A percentile compares a stretch with the other conserved stretches of the same genome.
phyloP scores from a whole-genome alignment of 2,888 invertebrate genomes.

The Chymomyza amoena region DNA sequence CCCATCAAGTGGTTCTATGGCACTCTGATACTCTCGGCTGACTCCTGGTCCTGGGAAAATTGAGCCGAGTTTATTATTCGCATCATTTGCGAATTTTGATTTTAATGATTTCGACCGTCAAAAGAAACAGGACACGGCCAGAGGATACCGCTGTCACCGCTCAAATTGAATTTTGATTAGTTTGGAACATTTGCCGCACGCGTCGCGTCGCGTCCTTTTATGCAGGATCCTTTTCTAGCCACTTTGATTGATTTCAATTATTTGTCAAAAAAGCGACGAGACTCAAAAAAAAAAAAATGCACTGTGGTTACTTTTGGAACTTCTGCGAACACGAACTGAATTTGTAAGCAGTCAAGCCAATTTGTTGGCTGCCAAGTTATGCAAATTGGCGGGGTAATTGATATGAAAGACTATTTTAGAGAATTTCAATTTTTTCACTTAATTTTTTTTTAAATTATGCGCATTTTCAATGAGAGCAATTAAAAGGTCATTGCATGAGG shows the following conservation, averaged over 20 bases:
- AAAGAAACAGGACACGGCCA: background rate
- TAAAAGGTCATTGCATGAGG: background rate
- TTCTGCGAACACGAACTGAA: constrained; percentile 8
- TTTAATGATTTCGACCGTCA: constrained; percentile 62
- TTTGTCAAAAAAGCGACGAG: constrained; percentile 52
- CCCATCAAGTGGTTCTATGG: constrained; percentile 52
- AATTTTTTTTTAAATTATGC: constrained; percentile 4
- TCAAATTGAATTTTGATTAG: constrained; percentile 75
- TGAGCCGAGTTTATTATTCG: constrained; percentile 66
- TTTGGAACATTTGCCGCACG: constrained; percentile 42
- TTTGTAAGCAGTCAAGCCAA: constrained; percentile 9
- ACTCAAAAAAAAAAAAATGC: background rate
- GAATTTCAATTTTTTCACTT: background rate
- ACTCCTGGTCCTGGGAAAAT: constrained; percentile 55
- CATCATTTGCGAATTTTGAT: constrained; percentile 77
- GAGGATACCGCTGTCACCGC: background rate
- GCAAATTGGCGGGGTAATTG: constrained; percentile 24
- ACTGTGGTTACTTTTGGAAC: background rate
- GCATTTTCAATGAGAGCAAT: background rate
- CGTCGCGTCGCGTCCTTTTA: constrained; percentile 21
- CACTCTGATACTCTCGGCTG: background rate
- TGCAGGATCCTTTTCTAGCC: constrained; percentile 21
- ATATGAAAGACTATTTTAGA: constrained; percentile 1
- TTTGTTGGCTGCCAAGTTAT: constrained; percentile 12
- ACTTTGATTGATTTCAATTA: constrained; percentile 70